Conservation (phyloP, 2,888 invertebrate species). For the Tenodera sinensis region DNA sequence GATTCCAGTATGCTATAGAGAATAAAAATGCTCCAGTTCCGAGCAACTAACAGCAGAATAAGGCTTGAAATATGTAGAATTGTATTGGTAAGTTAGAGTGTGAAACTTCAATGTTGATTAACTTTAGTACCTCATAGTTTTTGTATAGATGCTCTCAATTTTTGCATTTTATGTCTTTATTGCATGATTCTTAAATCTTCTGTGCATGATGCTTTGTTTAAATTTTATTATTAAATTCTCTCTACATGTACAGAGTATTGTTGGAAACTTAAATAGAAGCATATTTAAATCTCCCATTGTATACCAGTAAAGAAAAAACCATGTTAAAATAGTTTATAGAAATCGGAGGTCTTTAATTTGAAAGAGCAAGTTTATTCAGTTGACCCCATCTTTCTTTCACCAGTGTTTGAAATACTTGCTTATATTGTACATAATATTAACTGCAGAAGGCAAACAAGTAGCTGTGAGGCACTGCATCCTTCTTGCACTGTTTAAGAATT, state of each 20-base stretch:
- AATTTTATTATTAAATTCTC: neutral
- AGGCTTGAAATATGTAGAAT: neutral
- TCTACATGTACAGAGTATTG: neutral
- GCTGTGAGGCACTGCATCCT: neutral
- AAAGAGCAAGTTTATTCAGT: too few species aligned
- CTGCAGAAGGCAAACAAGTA: neutral
- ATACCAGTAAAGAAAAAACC: too few species aligned
- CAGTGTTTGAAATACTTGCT: too few species aligned
- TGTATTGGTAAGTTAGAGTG: neutral
- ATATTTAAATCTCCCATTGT: too few species aligned
- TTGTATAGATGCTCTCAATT: neutral
- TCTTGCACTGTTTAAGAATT: neutral
- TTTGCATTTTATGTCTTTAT: neutral
- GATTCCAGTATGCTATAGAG: neutral
- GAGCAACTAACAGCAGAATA: neutral
- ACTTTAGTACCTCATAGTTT: neutral
- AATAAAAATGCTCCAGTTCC: neutral
- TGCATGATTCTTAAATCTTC: neutral
- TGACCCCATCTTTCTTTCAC: too few species aligned
- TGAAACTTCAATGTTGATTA: neutral
- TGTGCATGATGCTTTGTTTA: neutral
- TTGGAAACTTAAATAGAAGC: neutral
- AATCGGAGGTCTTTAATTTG: too few species aligned
- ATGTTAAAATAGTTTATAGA: too few species aligned
- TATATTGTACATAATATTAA: too few species aligned